These are phyloP conservation scores for Lasioglossum vierecki DNA, from an alignment of 2,888 invertebrate species.

Conservation along the genomic window DNA sequence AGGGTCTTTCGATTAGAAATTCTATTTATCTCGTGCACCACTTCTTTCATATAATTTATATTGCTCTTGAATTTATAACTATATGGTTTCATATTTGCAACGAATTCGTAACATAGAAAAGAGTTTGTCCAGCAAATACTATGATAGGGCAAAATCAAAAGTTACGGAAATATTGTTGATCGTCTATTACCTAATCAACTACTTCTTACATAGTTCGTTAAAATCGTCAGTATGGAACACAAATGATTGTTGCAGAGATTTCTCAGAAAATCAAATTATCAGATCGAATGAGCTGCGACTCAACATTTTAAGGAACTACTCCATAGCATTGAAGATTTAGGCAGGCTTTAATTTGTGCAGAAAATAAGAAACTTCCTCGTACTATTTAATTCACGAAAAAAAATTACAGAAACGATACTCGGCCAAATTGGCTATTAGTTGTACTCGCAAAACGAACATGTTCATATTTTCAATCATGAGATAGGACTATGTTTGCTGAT, in stretches of 20 bases:
- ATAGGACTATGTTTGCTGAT: constrained; percentile 16
- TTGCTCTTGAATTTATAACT: constrained; percentile 4
- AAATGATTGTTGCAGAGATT: background rate
- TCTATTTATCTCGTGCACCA: constrained; percentile 60
- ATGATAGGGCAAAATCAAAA: background rate
- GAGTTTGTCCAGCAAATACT: constrained; percentile 9
- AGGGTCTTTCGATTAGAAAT: constrained; percentile 65
- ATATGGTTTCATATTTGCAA: background rate
- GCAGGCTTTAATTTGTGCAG: constrained; percentile 83
- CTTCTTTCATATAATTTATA: constrained; percentile 28
- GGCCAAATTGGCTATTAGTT: constrained; percentile 18
- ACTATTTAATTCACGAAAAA: background rate
- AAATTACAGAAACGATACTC: background rate
- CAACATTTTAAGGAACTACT: constrained; percentile 60
- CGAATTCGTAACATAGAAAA: background rate
- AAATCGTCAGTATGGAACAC: constrained; percentile 17
- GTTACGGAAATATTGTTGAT: constrained; percentile 9
- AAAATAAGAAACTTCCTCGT: constrained; percentile 76
- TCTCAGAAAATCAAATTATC: constrained; percentile 15
- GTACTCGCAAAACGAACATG: background rate
- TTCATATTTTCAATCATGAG: background rate
- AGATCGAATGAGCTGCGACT: constrained; percentile 1
- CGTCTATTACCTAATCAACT: constrained; percentile 19
- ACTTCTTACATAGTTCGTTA: constrained; percentile 19
- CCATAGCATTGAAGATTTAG: constrained; percentile 75